phyloP scores from a whole-genome alignment of 2,113 vertebrate species.

The Microtus oregoni region DNA sequence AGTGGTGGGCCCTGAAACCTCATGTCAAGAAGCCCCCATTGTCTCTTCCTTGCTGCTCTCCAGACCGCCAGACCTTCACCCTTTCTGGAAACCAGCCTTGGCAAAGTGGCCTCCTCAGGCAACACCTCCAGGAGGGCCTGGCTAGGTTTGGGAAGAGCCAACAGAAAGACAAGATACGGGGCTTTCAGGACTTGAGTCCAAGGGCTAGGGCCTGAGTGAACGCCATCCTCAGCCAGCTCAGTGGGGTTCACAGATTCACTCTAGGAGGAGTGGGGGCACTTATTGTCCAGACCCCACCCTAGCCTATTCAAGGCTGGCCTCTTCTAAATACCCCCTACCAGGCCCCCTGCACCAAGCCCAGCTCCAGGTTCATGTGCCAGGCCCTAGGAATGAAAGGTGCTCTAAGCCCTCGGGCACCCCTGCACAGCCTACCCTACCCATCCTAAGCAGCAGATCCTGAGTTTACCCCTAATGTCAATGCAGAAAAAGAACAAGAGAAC shows the following conservation, averaged over 20 bases:
- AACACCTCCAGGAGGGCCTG: background rate
- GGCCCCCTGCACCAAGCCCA: background rate
- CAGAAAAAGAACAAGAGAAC: background rate
- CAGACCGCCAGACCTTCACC: background rate
- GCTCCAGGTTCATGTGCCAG: background rate
- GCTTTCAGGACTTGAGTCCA: background rate
- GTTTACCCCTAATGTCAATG: background rate
- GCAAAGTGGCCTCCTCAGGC: background rate
- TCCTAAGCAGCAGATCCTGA: background rate
- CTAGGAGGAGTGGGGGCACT: background rate
- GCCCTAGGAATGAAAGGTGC: background rate
- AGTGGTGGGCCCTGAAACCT: background rate
- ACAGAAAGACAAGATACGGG: constrained; percentile 16
- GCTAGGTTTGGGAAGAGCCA: background rate
- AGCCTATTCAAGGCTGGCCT: background rate
- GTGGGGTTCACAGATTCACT: background rate
- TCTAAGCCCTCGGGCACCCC: background rate
- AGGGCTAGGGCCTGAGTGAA: constrained; percentile 2
- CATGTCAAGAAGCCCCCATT: background rate
- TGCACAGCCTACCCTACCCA: background rate
- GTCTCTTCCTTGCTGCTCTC: background rate
- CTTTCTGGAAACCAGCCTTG: background rate
- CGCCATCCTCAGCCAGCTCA: background rate
- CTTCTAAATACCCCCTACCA: background rate
- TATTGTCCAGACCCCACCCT: background rate